A percentile compares a stretch with the other conserved stretches of the same genome.
Evolutionary conservation across 2,888 invertebrate genomes (phyloP).

Genomic region (Nephrotoma appendiculata): DNA sequence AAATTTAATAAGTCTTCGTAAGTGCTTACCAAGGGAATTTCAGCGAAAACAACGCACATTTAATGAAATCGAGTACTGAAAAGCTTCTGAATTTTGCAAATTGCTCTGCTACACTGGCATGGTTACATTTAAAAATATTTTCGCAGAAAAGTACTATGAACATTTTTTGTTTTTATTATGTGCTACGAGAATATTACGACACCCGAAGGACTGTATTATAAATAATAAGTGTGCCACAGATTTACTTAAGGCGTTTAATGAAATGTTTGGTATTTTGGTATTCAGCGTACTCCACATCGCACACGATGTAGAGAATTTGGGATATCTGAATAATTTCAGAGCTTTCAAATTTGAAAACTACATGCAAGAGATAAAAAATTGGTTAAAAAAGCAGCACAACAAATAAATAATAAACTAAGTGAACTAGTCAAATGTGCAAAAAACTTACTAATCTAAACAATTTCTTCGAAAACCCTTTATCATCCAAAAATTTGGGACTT

Average conservation of each 20-base stretch:
- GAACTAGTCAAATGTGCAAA: too few species aligned
- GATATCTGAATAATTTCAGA: slow-evolving; percentile 9
- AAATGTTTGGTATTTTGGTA: slow-evolving; percentile 6
- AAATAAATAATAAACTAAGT: neutral
- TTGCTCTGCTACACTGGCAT: neutral
- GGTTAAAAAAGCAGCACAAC: neutral
- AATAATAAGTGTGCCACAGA: slow-evolving; percentile 5
- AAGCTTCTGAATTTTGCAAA: neutral
- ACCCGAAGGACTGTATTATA: neutral
- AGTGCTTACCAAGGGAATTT: neutral
- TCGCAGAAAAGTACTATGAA: neutral
- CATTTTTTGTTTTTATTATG: too few species aligned
- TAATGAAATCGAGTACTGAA: neutral
- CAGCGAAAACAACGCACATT: neutral
- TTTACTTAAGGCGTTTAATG: slow-evolving; percentile 9
- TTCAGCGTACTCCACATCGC: too few species aligned
- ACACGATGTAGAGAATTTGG: too few species aligned
- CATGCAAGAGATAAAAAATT: neutral
- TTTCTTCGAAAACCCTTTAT: neutral
- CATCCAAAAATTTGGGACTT: neutral
- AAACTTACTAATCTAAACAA: neutral
- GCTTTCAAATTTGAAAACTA: neutral
- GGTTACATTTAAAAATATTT: neutral
- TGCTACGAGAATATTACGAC: neutral
- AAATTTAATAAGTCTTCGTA: neutral